Percentiles rank a stretch among this genome's conserved stretches.
These are phyloP conservation scores for Keiferia lycopersicella DNA, from an alignment of 2,888 invertebrate species.

Conservation along the genomic window DNA sequence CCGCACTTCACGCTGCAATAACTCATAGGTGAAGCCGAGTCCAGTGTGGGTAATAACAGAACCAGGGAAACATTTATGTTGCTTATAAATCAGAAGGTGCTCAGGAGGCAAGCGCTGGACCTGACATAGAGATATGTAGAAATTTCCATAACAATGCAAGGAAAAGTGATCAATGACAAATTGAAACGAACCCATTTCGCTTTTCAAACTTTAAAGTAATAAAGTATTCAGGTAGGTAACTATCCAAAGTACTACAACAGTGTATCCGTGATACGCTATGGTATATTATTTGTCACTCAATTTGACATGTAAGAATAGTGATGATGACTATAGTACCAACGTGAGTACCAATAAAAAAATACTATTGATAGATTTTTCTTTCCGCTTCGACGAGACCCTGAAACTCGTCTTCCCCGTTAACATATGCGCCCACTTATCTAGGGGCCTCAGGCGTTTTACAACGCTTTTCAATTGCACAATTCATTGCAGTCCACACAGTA, in stretches of 20 bases:
- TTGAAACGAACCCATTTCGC: neutral
- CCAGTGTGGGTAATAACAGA: slow-evolving; percentile 15
- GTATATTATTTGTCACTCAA: too few relatives aligned
- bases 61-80: slow-evolving; percentile 24
- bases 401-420: neutral
- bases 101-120: neutral
- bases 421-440: slow-evolving; percentile 3
- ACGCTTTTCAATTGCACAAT: neutral
- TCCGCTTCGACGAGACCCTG: neutral
- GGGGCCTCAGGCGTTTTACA: neutral
- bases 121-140: neutral
- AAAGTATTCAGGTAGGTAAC: too few relatives aligned
- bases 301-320: too few relatives aligned
- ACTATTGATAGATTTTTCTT: too few relatives aligned
- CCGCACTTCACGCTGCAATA: slow-evolving; percentile 11
- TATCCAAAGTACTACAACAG: too few relatives aligned
- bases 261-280: too few relatives aligned
- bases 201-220: too few relatives aligned
- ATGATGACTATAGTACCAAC: too few relatives aligned
- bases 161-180: neutral
- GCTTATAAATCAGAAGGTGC: slow-evolving; percentile 18
- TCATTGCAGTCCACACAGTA: neutral
- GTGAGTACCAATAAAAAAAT: too few relatives aligned
- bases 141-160: neutral
- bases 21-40: slow-evolving; percentile 14